A percentile compares a stretch with the other conserved stretches of the same genome.
Conservation (phyloP, 2,113 vertebrate species). For the Burhinus bistriatus region DNA sequence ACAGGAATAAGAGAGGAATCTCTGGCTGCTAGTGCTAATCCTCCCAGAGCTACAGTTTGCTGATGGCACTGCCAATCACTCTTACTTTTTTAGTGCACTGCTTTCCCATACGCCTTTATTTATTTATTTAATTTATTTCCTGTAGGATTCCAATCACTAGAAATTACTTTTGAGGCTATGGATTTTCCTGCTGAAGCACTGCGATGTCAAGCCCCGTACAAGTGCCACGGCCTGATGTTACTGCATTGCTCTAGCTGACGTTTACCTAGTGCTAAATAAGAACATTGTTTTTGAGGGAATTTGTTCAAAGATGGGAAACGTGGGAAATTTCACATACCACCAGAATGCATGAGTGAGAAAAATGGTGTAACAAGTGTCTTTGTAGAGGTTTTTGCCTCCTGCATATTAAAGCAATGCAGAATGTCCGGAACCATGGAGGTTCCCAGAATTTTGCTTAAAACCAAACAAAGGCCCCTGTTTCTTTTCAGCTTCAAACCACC, state of each 20-base stretch:
- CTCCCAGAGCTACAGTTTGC: not conserved
- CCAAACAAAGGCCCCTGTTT: not conserved
- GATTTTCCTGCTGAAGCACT: not conserved
- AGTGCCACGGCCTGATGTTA: not conserved
- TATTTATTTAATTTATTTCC: not conserved
- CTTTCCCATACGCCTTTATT: not conserved
- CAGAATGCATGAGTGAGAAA: not conserved
- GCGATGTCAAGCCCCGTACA: accelerated
- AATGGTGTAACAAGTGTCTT: not conserved
- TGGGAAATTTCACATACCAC: not conserved
- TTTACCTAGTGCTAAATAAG: not conserved
- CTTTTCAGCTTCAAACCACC: conserved; percentile 38
- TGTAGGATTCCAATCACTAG: not conserved
- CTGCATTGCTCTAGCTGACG: not conserved
- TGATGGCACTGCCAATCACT: not conserved
- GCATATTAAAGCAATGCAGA: not conserved
- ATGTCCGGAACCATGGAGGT: not conserved
- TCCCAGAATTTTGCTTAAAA: conserved; percentile 14
- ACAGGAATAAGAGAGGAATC: not conserved
- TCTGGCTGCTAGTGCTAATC: not conserved
- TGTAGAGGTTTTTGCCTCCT: not conserved
- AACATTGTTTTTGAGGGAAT: not conserved
- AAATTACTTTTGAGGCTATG: not conserved
- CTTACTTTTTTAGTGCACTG: not conserved
- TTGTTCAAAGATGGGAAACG: not conserved